phyloP scores from a whole-genome alignment of 2,888 invertebrate genomes.

The Oegoconia quadripuncta region DNA sequence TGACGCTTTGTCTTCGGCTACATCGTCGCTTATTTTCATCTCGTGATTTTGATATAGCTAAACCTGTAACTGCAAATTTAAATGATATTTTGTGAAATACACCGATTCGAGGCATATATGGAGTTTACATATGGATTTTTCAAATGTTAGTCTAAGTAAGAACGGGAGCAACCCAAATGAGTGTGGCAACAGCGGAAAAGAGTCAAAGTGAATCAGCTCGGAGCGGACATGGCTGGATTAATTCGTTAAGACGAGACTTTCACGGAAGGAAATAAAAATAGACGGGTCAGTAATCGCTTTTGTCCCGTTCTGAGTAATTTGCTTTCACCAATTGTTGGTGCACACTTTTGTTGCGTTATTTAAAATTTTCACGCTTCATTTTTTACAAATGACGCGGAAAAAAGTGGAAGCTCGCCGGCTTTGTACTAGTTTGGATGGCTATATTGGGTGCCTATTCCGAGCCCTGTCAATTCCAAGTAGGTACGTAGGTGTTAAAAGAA shows the following conservation, averaged over 20 bases:
- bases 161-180: slow-evolving; percentile 13
- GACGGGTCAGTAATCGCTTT: slow-evolving; percentile 46
- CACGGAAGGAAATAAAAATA: slow-evolving; percentile 51
- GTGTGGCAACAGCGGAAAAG: slow-evolving; percentile 40
- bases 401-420: background rate
- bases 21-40: too few relatives aligned
- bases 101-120: too few relatives aligned
- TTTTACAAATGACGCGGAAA: background rate
- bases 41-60: too few relatives aligned
- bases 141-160: background rate
- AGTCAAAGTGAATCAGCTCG: slow-evolving; percentile 42
- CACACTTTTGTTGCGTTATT: slow-evolving; percentile 3
- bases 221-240: slow-evolving; percentile 52
- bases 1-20: too few relatives aligned
- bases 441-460: too few relatives aligned
- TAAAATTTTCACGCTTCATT: slow-evolving; percentile 4
- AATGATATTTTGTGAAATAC: too few relatives aligned
- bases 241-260: slow-evolving; percentile 55
- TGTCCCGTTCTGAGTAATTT: slow-evolving; percentile 41
- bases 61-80: too few relatives aligned
- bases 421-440: background rate
- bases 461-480: too few relatives aligned
- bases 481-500: too few relatives aligned
- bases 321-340: slow-evolving; percentile 53
- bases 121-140: too few relatives aligned